Base-by-base conservation (phyloP, 1,140 invertebrate genomes). In the Metopolophium dirhodum region DNA sequence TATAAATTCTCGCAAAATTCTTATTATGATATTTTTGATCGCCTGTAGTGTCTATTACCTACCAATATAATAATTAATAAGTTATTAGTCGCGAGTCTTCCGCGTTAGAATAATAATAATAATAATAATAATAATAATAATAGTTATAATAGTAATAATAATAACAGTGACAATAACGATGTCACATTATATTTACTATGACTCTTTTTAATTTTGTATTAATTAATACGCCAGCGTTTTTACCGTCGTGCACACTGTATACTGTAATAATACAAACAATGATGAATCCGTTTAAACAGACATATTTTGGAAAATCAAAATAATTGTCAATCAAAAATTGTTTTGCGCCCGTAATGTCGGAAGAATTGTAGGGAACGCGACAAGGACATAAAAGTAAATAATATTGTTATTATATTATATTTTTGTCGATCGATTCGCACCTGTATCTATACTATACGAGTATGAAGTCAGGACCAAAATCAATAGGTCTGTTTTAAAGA, bases 21-120 rank as follows among this genome's bases (percentile, higher is more conserved):
- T 93, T 86, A n/a, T 77, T 77, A 77, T 77, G 82, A 86, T 93
- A 86, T 93, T 93, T 93, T 41, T 57, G 91, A 93, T 93, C 47
- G 82, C 91, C 82, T 85, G 82, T 93, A 93, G 91, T 93, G 51
- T 93, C 82, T 93, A 86, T 68, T 77, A 77, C n/a, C 61, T 77
- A 77, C 4, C 4, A 3, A 41, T 77, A n/a, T 77, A 77, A 77
- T 77, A 77, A 77, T 57, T 77, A 77, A 77, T 77, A 77, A 77
- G 57, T 61, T 51, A 83, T 86, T 93, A 93, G 82, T 93, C 49
- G 91, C 49, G 57, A 86, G 82, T 93, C 91, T 93, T 93, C 82
- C 91, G 57, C 35, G 49, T 93, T 57, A 51, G 8, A 88, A 49
- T 41, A 54, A 47, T 68, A 41, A n/a, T n/a, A 61, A 14, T 68